phyloP scores from a whole-genome alignment of 2,113 vertebrate species.

The Cryptomyrus ogoouensis region DNA sequence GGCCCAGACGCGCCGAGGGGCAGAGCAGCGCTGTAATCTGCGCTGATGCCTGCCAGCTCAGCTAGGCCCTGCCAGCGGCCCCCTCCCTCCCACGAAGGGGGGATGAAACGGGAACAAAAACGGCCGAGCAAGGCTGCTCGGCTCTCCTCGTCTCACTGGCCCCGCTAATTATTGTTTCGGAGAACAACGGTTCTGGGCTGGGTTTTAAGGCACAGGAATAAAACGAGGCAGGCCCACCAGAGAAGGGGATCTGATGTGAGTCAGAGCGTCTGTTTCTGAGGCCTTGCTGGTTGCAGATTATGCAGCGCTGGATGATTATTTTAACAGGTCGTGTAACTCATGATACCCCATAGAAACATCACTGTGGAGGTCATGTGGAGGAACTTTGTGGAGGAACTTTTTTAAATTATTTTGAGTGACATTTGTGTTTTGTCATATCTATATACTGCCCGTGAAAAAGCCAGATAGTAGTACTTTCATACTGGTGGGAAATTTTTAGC shows the following conservation, averaged over 20 bases:
- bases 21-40: constrained; percentile 65
- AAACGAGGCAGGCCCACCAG: constrained; percentile 18
- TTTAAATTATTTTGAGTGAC: not conserved
- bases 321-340: not conserved
- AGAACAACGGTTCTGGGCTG: constrained; percentile 52
- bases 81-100: constrained; percentile 45
- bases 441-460: not conserved
- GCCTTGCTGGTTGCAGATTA: not conserved
- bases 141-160: constrained; percentile 55
- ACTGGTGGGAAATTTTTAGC: not conserved
- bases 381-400: not conserved
- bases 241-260: not conserved
- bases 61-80: constrained; percentile 61
- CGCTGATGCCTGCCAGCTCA: constrained; percentile 64
- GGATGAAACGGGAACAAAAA: constrained; percentile 39
- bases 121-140: constrained; percentile 57
- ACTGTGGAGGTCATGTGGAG: not conserved
- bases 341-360: not conserved
- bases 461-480: not conserved
- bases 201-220: constrained; percentile 55
- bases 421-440: not conserved
- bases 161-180: constrained; percentile 67
- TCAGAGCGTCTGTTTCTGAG: not conserved
- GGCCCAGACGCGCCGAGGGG: constrained; percentile 49
- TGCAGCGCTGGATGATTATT: not conserved